Evolutionary conservation across 2,113 vertebrate genomes (phyloP).

Genomic region (Chaetura pelagica): DNA sequence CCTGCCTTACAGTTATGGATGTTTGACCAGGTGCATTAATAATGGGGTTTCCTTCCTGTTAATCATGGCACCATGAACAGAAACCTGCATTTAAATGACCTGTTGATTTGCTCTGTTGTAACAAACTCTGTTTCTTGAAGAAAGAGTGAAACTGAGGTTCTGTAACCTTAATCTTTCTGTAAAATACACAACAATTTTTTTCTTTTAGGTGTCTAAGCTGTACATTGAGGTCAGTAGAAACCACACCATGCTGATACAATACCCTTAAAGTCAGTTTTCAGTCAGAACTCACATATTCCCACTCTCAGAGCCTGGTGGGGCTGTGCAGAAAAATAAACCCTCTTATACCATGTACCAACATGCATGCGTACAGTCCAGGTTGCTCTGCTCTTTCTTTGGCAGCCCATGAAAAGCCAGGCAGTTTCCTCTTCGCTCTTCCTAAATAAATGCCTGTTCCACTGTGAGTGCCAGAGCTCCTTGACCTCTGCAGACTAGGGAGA

Average conservation of each 20-base stretch:
- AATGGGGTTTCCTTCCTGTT: background rate
- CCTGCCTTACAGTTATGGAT: background rate
- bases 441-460: background rate
- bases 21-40: background rate
- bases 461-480: background rate
- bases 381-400: background rate
- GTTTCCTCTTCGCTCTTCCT: background rate
- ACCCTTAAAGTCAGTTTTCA: background rate
- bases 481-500: background rate
- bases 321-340: background rate
- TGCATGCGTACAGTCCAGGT: too few relatives aligned
- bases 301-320: background rate
- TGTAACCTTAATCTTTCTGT: background rate
- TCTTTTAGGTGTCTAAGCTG: background rate
- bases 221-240: background rate
- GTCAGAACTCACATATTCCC: background rate
- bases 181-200: background rate
- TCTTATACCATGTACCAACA: background rate
- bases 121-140: background rate
- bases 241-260: background rate
- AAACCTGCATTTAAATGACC: background rate
- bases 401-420: background rate
- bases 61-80: background rate
- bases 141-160: background rate
- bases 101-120: background rate